A percentile compares a stretch with the other conserved stretches of the same genome.
phyloP scores from a whole-genome alignment of 2,888 invertebrate genomes.

The Calliscelio sp. region DNA sequence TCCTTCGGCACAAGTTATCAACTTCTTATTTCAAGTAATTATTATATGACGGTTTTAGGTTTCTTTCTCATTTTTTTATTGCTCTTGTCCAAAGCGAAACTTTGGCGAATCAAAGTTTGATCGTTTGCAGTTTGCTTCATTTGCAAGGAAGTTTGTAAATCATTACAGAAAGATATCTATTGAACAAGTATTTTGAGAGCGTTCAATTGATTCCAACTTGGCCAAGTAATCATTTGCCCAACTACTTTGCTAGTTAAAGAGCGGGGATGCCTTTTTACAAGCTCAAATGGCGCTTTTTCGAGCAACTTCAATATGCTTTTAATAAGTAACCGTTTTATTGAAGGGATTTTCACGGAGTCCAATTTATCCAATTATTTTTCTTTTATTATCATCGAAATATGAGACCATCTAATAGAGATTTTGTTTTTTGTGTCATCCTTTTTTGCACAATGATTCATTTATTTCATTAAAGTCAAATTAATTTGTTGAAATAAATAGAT shows the following conservation, averaged over 20 bases:
- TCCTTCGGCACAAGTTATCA: conserved; percentile 34
- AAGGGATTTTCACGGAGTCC: no score
- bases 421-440: no score
- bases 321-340: conserved; percentile 16
- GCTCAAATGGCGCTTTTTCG: conserved; percentile 6
- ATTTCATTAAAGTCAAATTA: no score
- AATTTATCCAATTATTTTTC: no score
- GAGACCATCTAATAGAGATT: no score
- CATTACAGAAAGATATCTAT: conserved; percentile 60
- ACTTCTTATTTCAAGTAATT: conserved; percentile 43
- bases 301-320: conserved; percentile 7
- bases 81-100: conserved; percentile 2
- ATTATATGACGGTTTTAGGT: no score
- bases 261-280: conserved; percentile 36
- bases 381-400: no score
- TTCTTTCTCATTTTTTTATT: conserved; percentile 7
- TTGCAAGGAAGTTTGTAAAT: conserved; percentile 60
- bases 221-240: conserved; percentile 60
- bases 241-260: conserved; percentile 61
- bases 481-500: no score
- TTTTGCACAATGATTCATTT: no score
- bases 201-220: conserved; percentile 58
- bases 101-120: conserved; percentile 57
- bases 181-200: conserved; percentile 62
- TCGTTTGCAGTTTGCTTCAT: conserved; percentile 63